A percentile compares a stretch with the other conserved stretches of the same genome.
Conservation (phyloP, 2,113 vertebrate genomes). For the Oophaga pumilio region DNA sequence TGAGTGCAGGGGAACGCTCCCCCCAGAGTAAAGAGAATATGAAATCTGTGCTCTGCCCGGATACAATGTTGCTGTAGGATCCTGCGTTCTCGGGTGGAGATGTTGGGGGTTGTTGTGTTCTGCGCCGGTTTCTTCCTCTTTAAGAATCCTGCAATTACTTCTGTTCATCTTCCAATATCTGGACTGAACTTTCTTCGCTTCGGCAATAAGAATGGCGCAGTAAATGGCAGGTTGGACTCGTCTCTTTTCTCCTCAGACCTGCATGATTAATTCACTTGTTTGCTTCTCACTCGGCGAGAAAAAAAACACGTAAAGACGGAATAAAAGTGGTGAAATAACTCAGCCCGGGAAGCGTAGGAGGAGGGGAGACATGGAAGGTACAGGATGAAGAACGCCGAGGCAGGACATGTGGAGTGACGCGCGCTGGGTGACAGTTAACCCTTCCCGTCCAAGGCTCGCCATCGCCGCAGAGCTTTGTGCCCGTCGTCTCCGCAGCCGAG, state of each 20-base stretch:
- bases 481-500: not conserved
- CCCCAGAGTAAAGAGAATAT: too few relatives aligned
- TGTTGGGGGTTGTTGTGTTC: not conserved
- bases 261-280: conserved; percentile 46
- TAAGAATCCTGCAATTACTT: not conserved
- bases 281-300: not conserved
- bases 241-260: not conserved
- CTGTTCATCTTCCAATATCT: not conserved
- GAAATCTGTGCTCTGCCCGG: too few relatives aligned
- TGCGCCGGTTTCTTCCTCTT: too few relatives aligned
- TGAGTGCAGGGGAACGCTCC: too few relatives aligned
- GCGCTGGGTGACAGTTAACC: not conserved
- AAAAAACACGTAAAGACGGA: conserved; percentile 3
- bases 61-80: not conserved
- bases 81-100: not conserved
- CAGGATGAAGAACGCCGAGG: not conserved
- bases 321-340: not conserved
- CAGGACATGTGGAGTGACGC: not conserved
- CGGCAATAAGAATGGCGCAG: not conserved
- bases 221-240: not conserved
- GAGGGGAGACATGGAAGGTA: not conserved
- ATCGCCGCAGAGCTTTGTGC: too few relatives aligned
- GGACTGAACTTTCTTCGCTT: not conserved
- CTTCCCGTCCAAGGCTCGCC: not conserved
- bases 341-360: not conserved